Base-by-base conservation (phyloP, 2,888 invertebrate genomes). In the Drosophila longiperda region DNA sequence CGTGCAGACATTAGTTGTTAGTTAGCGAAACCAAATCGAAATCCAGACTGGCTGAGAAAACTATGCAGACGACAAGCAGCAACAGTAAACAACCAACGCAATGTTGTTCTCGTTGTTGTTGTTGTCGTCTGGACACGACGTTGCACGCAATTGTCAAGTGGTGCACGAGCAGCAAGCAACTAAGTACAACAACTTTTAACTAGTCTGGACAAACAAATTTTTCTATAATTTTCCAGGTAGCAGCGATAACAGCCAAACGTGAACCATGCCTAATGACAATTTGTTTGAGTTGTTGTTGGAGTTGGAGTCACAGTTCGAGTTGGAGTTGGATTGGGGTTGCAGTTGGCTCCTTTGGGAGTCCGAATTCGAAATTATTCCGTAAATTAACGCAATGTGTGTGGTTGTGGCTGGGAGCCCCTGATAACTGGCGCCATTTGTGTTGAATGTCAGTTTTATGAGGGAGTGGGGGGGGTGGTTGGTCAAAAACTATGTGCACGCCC, bases 141-240 rank as follows among this genome's bases (percentile, higher is more conserved):
- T 48, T 79, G 91, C 88, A 89, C 91, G 88, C 90, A 90, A 90
- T 88, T 90, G 82, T 90, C 90, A 82, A 82, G 83, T 89, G 82
- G 71, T 72, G 75, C 79, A 78, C 65, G 45, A 48, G 58, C 57
- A 64, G 42, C 49, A 66, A 40, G 26, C 60, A 66, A 64, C 68
- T 26, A 54, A 45, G 34, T 58, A 42, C 59, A 32, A 57, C 36
- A 66, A 75, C 70, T 75, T 75, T 45, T 70, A 80, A 80, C 75
- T 59, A 83, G 84, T 89, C 89, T 84, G 84, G 87, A 62, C 84
- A 87, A 89, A 84, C 87, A 89, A 88, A 84, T 87, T 84, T 87
- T 84, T 89, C 71, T 86, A 83, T 88, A 83, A 89, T 83, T 81
- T 81, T 88, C 66, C 87, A 73, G 75, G 75, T 75, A 70, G 80